Evolutionary conservation across 2,888 invertebrate species (phyloP), one percentile per base, ranked within the genome.

Genomic region (Pollenia angustigena): DNA sequence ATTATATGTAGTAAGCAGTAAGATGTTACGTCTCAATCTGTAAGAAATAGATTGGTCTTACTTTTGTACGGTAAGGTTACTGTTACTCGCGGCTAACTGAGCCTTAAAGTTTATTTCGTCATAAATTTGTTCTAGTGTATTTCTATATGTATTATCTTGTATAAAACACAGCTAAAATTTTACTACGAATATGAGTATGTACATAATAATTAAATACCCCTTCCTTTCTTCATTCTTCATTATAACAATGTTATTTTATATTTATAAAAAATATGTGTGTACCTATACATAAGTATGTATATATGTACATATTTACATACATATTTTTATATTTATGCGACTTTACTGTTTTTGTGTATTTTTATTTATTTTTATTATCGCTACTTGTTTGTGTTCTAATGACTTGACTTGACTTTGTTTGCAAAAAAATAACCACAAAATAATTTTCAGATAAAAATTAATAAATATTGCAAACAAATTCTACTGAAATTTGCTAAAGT

Each of bases 391-490:
- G 10, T 56, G 54, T 54, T 68, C 66, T 56, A 54, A 18, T 58
- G 78, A 56, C 6, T 56, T 23, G 32, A 23, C 23, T 56, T n/a
- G 9, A 18, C 23, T 75, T 62, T 75, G 18, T 42, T 62, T 75
- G 42, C 54, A 54, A 14, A 44, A 14, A 44, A 71, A 44, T 18
- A 64, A 64, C 0, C 14, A 78, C 16, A 54, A 44, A 62, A 50
- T 50, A 50, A 60, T 74, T 50, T 74, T 64, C 2, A 62, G 18
- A 16, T 32, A 56, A 56, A n/a, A 72, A 18, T 32, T n/a, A 32
- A 44, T 72, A 44, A 64, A 76, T n/a, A 16, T 42, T 56, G 68
- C 14, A 50, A 75, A 64, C 44, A 44, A n/a, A 44, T 16, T 16
- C 42, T 16, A 52, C 16, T 52, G 1, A 52, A 16, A 16, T 52